These are phyloP conservation scores for Centropus unirufus DNA, from an alignment of 2,113 vertebrate species.

Conservation along the genomic window DNA sequence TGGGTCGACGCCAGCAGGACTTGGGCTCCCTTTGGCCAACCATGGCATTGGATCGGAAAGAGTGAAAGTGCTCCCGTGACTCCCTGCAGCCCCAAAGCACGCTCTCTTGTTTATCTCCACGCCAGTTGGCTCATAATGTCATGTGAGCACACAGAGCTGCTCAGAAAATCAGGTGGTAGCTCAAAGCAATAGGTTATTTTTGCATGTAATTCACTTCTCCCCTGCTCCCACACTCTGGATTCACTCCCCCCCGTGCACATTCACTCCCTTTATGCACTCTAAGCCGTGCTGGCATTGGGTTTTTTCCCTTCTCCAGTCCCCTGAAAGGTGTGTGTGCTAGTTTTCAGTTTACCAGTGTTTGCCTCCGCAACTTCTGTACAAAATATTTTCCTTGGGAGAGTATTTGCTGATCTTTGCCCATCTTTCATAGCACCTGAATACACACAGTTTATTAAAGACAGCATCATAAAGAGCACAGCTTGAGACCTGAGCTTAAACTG, in stretches of 20 bases:
- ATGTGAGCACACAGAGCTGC: accelerated
- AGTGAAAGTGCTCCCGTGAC: constrained; percentile 69
- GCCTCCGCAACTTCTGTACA: background rate
- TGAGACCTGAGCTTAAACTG: background rate
- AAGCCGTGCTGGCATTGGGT: background rate
- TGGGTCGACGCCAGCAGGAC: constrained; percentile 84
- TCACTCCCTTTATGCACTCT: background rate
- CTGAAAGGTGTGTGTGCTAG: background rate
- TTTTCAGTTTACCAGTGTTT: background rate
- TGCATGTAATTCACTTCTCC: background rate
- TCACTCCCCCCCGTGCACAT: too few relatives aligned
- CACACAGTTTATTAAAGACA: constrained; percentile 48
- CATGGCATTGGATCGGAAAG: constrained; percentile 63
- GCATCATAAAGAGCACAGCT: background rate
- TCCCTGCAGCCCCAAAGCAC: background rate
- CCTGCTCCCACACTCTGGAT: too few relatives aligned
- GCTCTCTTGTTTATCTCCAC: background rate
- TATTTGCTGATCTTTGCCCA: constrained; percentile 35
- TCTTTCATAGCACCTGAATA: constrained; percentile 54
- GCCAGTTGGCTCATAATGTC: background rate
- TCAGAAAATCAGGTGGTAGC: background rate
- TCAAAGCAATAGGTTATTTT: background rate
- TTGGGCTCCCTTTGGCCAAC: constrained; percentile 44
- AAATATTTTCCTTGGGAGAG: constrained; percentile 64
- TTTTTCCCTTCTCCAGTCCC: background rate